Conservation (phyloP, 1,140 invertebrate genomes). For the Penaeus vannamei region DNA sequence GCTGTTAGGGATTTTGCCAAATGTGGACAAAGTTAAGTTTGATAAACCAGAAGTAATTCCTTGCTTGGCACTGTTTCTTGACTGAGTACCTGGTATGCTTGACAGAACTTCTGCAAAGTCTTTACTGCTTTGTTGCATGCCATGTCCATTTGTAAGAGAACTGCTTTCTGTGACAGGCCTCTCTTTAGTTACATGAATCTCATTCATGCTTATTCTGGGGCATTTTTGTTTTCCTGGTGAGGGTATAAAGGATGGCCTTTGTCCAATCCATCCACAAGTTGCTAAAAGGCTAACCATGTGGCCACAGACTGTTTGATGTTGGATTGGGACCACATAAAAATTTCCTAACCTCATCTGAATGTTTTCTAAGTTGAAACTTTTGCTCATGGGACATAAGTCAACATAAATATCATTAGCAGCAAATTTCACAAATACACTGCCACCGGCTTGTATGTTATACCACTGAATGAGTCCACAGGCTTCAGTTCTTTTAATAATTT, state of each 20-base stretch:
- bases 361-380: conserved; percentile 21
- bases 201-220: conserved; percentile 25
- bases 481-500: conserved; percentile 33
- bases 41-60: too few relatives aligned
- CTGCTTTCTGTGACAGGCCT: background rate
- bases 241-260: conserved; percentile 44
- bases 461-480: conserved; percentile 43
- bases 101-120: background rate
- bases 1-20: background rate
- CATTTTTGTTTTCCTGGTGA: conserved; percentile 41
- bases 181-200: conserved; percentile 33
- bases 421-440: conserved; percentile 40
- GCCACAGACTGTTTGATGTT: conserved; percentile 15
- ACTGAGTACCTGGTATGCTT: too few relatives aligned
- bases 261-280: conserved; percentile 60
- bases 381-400: conserved; percentile 30
- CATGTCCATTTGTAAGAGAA: background rate
- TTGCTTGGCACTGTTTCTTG: too few relatives aligned
- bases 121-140: background rate
- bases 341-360: conserved; percentile 26
- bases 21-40: too few relatives aligned
- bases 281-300: conserved; percentile 41
- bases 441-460: conserved; percentile 4
- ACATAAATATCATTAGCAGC: conserved; percentile 12
- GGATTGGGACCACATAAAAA: conserved; percentile 55